These are phyloP conservation scores for Hozukius guyotensis DNA, from an alignment of 2,797 vertebrate species.

Conservation along the genomic window DNA sequence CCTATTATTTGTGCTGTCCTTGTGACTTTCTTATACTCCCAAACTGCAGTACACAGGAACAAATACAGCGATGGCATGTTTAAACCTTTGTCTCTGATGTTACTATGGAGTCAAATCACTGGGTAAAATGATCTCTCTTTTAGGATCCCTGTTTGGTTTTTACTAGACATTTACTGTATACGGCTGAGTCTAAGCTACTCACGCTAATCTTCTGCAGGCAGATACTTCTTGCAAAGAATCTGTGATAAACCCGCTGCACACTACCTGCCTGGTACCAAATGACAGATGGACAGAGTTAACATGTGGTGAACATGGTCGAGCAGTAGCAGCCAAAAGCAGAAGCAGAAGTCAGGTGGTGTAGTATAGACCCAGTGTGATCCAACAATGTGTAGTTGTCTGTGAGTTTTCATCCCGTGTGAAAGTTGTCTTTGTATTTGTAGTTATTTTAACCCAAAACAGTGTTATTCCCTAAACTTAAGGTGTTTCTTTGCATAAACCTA, in stretches of 20 bases:
- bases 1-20: neutral
- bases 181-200: neutral
- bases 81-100: neutral
- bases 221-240: neutral
- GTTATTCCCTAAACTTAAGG: no score
- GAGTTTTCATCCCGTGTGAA: no score
- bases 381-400: no score
- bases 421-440: no score
- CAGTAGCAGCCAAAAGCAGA: neutral
- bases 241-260: no score
- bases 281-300: neutral
- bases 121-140: neutral
- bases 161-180: no score
- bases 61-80: neutral
- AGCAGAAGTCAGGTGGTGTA: no score
- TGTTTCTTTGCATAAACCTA: no score
- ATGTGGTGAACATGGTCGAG: neutral
- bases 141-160: neutral
- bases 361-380: no score
- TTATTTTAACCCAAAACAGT: no score
- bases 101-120: no score
- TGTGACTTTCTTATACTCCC: constrained; percentile 8
- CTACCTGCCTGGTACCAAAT: no score
- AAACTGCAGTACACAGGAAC: neutral
- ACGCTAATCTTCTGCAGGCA: neutral